Percentiles rank a stretch among this genome's conserved stretches.
Evolutionary conservation across 1,140 invertebrate species (phyloP).

Genomic region (Psix sp.): DNA sequence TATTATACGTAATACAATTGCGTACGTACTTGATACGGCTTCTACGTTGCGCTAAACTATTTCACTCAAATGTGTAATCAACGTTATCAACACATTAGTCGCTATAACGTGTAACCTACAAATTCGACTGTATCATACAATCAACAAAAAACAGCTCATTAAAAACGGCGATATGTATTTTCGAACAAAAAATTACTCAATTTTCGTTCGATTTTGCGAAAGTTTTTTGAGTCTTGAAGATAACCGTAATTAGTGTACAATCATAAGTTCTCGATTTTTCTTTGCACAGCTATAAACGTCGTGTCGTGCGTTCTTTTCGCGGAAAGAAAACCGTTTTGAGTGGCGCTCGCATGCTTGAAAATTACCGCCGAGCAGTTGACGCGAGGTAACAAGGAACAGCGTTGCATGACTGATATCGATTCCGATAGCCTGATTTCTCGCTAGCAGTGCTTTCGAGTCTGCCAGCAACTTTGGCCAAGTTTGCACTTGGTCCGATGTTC

Average conservation of each 20-base stretch:
- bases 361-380: slow-evolving; percentile 70
- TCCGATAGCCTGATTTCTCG: slow-evolving; percentile 71
- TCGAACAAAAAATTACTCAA: slow-evolving; percentile 10
- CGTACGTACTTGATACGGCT: slow-evolving; percentile 45
- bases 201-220: slow-evolving; percentile 7
- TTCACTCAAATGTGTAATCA: slow-evolving; percentile 39
- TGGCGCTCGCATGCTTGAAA: slow-evolving; percentile 72
- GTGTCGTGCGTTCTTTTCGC: slow-evolving; percentile 51
- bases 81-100: slow-evolving; percentile 2
- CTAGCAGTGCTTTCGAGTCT: slow-evolving; percentile 64
- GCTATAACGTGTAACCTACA: no score
- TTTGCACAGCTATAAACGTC: slow-evolving; percentile 11
- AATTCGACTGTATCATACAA: no score
- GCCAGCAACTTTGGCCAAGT: slow-evolving; percentile 56
- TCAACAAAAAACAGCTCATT: slow-evolving; percentile 1
- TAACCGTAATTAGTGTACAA: slow-evolving; percentile 17
- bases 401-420: slow-evolving; percentile 74
- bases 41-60: slow-evolving; percentile 34
- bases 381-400: slow-evolving; percentile 60
- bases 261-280: slow-evolving; percentile 44
- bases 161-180: neutral
- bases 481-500: slow-evolving; percentile 40
- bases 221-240: slow-evolving; percentile 11
- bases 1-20: slow-evolving; percentile 54
- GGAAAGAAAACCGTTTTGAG: slow-evolving; percentile 65